These are phyloP conservation scores for Cataglyphis albicans DNA, from an alignment of 2,888 invertebrate genomes.

Conservation along the genomic window DNA sequence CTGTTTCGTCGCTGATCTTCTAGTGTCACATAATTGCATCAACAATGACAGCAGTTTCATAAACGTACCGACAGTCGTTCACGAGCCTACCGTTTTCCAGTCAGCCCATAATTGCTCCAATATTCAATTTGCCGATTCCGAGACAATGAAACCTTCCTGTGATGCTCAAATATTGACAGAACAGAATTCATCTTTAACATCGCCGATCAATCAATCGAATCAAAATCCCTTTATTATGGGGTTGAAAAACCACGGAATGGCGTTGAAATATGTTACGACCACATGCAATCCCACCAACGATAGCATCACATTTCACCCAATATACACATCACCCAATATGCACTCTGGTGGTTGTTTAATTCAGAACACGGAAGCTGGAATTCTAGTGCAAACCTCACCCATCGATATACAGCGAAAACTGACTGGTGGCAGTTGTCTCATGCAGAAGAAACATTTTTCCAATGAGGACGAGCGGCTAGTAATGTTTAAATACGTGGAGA, in stretches of 20 bases:
- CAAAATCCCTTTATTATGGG: slow-evolving; percentile 32
- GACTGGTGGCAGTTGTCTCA: slow-evolving; percentile 74
- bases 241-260: slow-evolving; percentile 1
- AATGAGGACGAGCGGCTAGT: slow-evolving; percentile 57
- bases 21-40: slow-evolving; percentile 76
- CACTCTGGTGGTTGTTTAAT: slow-evolving; percentile 78
- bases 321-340: slow-evolving; percentile 69
- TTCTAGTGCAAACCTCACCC: slow-evolving; percentile 74
- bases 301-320: slow-evolving; percentile 78
- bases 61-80: slow-evolving; percentile 79
- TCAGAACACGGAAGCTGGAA: slow-evolving; percentile 72
- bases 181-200: slow-evolving; percentile 26
- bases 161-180: slow-evolving; percentile 22
- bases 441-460: slow-evolving; percentile 71
- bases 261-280: slow-evolving; percentile 75
- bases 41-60: slow-evolving; percentile 79
- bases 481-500: neutral
- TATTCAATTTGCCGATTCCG: neutral
- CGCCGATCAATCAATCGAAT: slow-evolving; percentile 25
- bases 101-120: slow-evolving; percentile 19
- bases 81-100: slow-evolving; percentile 77
- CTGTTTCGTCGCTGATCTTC: slow-evolving; percentile 70
- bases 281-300: slow-evolving; percentile 79
- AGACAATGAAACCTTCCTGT: neutral
- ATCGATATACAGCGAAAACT: slow-evolving; percentile 80